Percentiles rank a stretch among this genome's conserved stretches.
Conservation (phyloP, 35 echinoderm and acorn worm genomes). For the Patiria miniata region DNA sequence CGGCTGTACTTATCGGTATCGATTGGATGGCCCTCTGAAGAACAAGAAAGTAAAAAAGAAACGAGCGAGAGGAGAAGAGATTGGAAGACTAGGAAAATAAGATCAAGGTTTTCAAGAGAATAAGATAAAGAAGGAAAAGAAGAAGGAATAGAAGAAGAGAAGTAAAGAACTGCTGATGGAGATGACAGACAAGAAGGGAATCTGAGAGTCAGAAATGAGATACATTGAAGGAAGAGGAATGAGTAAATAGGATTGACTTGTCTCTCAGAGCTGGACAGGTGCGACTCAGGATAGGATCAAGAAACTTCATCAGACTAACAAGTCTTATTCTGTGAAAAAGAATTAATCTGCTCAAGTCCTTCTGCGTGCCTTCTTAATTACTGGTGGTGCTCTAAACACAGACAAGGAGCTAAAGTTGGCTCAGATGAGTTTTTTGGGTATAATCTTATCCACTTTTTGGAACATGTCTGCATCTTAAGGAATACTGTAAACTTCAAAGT, state of each 20-base stretch:
- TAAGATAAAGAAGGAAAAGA: neutral
- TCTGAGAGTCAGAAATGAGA: conserved; percentile 4
- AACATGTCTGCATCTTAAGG: no score
- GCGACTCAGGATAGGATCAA: neutral
- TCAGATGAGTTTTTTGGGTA: no score
- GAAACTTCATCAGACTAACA: no score
- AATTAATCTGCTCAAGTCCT: no score
- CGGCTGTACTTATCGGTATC: conserved; percentile 7
- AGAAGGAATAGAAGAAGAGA: neutral
- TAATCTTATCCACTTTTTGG: no score
- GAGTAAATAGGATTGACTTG: conserved; percentile 1
- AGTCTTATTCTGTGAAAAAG: no score
- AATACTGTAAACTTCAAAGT: no score
- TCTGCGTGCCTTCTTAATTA: no score
- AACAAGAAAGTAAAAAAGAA: no score
- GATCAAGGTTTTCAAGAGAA: neutral
- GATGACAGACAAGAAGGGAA: neutral
- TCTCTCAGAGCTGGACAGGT: neutral
- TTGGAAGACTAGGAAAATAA: neutral
- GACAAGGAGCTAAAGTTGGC: no score
- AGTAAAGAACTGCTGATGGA: neutral
- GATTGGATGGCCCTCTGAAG: neutral
- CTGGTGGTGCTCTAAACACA: no score
- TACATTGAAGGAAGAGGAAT: neutral
- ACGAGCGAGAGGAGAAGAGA: neutral